Conservation (phyloP, 1,140 invertebrate species). For the Caenorhabditis latens region DNA sequence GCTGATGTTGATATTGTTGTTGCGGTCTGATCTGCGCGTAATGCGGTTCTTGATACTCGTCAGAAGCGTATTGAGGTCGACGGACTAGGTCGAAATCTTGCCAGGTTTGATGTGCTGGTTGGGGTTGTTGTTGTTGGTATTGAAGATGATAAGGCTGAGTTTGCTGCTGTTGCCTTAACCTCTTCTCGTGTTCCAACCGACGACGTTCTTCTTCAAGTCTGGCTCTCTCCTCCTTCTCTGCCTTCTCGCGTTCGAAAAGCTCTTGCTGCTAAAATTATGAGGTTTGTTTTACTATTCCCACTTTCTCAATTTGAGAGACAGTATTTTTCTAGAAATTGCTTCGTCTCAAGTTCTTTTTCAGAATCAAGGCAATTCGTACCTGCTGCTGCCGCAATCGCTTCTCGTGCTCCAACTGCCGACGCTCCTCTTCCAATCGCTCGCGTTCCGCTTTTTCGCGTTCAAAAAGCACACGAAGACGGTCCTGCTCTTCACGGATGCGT, state of each 20-base stretch:
- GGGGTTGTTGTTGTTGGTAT: slow-evolving; percentile 57
- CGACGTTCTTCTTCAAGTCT: slow-evolving; percentile 55
- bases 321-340: too few relatives aligned
- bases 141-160: slow-evolving; percentile 60
- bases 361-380: neutral
- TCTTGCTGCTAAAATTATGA: slow-evolving; percentile 44
- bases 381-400: slow-evolving; percentile 54
- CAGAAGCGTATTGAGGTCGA: slow-evolving; percentile 54
- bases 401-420: slow-evolving; percentile 53
- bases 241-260: slow-evolving; percentile 42
- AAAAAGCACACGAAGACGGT: slow-evolving; percentile 60
- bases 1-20: slow-evolving; percentile 52
- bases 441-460: slow-evolving; percentile 57
- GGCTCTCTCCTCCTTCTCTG: slow-evolving; percentile 48
- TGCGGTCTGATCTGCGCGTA: slow-evolving; percentile 57
- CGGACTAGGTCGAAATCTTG: slow-evolving; percentile 32
- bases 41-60: slow-evolving; percentile 49
- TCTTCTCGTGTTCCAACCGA: slow-evolving; percentile 36
- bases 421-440: slow-evolving; percentile 57
- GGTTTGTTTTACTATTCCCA: too few relatives aligned
- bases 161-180: slow-evolving; percentile 55
- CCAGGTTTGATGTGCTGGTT: slow-evolving; percentile 47
- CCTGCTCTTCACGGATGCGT: slow-evolving; percentile 59
- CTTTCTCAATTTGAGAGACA: too few relatives aligned
- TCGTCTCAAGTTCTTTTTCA: neutral